Evolutionary conservation across 2,113 vertebrate genomes (phyloP), one percentile per base, ranked within the genome.

Genomic region (Beaufortia kweichowensis): DNA sequence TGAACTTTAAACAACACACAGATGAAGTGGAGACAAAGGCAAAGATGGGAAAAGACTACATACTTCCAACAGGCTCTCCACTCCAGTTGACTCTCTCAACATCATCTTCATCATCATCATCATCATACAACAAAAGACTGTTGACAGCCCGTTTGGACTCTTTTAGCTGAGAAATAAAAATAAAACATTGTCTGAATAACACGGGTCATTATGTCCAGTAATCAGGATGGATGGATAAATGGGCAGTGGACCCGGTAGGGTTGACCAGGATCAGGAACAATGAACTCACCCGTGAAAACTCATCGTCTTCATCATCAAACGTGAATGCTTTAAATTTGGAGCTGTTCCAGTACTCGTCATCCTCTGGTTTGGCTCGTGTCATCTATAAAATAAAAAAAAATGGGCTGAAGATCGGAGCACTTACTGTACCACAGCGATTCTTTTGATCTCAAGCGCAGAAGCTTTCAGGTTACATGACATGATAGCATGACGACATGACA

Each of bases 301-400:
- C 95, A 39, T 98, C 95, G 55, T 98, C 96, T 6, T 98, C 96
- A 3, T 98, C 95, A 0, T 98, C 97, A 72, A 99, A 99, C 19
- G 94, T 94, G 81, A 98, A 99, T 7, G 96, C 95, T 86, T 91
- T 94, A 66, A 91, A 96, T 87, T 96, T 97, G 81, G 95, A 96
- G 85, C 92, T 95, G 86, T 97, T 92, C 97, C 97, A 98, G 68
- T 98, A 98, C 1, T 99, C 96, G 33, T 98, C 97, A 79, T 99
- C 97, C 71, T 99, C 97, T 10, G 88, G 86, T 78, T 95, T 94
- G 79, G 80, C 88, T 83, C 95, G 88, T 85, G 83, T 94, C 96
- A 96, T 98, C 95, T 94, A 83, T 26, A 87, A 73, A 33, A 11
- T 7, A 5, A 6, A 19, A 6, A 4, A 23, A 2, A 15, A 46